Percentiles rank a stretch among this genome's conserved stretches.
Evolutionary conservation across 2,113 vertebrate species (phyloP).

Genomic region (Scomber japonicus): DNA sequence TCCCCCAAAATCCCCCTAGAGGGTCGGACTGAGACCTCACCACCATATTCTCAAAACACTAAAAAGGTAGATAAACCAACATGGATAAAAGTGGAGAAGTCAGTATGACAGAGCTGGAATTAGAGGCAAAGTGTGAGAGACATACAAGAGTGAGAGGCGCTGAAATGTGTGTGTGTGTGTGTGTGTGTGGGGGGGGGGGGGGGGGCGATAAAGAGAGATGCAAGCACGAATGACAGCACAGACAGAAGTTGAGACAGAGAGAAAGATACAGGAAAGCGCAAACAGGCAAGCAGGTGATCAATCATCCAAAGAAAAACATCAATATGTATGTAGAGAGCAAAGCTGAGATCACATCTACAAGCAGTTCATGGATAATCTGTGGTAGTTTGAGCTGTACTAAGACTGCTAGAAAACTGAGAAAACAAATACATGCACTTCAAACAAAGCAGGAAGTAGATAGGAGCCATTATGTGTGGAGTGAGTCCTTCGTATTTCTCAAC

Average conservation of each 20-base stretch:
- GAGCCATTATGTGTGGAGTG: conserved; percentile 41
- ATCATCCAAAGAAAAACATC: conserved; percentile 45
- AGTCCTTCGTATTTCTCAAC: conserved; percentile 49
- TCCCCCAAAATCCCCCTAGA: too few relatives aligned
- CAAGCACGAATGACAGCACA: conserved; percentile 18
- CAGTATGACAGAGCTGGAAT: conserved; percentile 34
- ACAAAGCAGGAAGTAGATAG: conserved; percentile 18
- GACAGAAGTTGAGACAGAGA: conserved; percentile 40
- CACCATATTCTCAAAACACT: too few relatives aligned
- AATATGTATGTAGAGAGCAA: conserved; percentile 33
- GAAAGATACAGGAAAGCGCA: conserved; percentile 33
- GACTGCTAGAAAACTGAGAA: background rate
- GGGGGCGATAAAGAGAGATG: background rate
- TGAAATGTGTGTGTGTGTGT: background rate
- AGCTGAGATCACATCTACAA: conserved; percentile 5
- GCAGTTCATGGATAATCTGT: background rate
- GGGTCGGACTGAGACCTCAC: too few relatives aligned
- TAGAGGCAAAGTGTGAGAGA: conserved; percentile 29
- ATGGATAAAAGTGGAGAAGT: background rate
- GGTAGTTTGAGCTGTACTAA: background rate
- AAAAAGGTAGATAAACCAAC: background rate
- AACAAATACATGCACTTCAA: conserved; percentile 9
- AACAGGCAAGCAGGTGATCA: conserved; percentile 55
- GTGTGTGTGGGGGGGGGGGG: too few relatives aligned
- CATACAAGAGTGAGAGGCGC: conserved; percentile 7